phyloP scores from a whole-genome alignment of 2,888 invertebrate species.

The Esperia sulphurella region DNA sequence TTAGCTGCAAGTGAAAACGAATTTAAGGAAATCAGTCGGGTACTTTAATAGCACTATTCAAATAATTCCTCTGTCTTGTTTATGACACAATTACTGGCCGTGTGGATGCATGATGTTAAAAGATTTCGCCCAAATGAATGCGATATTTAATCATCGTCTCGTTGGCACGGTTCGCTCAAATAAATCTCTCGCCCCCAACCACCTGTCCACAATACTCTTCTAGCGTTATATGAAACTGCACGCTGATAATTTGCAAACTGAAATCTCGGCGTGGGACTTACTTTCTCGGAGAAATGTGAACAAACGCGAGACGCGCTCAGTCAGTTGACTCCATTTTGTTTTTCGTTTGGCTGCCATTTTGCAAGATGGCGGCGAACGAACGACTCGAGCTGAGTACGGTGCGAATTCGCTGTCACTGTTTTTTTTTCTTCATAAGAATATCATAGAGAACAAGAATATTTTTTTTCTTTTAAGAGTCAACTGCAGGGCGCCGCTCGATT shows the following conservation, averaged over 20 bases:
- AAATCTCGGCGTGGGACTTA: constrained; percentile 41
- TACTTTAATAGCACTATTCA: too few relatives aligned
- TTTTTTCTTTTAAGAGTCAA: constrained; percentile 42
- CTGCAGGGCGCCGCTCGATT: constrained; percentile 37
- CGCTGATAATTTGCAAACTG: constrained; percentile 17
- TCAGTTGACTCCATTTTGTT: constrained; percentile 43
- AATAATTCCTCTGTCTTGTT: too few relatives aligned
- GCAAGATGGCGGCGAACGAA: constrained; percentile 59
- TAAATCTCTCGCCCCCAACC: constrained; percentile 28
- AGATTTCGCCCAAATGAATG: too few relatives aligned
- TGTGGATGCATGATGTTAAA: too few relatives aligned
- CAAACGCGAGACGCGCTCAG: constrained; percentile 29
- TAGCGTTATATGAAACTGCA: constrained; percentile 23
- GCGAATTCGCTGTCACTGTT: constrained; percentile 60
- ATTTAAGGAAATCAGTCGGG: too few relatives aligned
- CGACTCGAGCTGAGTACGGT: constrained; percentile 61
- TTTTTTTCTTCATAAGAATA: constrained; percentile 42
- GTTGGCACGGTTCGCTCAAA: constrained; percentile 23
- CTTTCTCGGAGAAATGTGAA: constrained; percentile 32
- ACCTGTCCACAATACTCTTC: constrained; percentile 55
- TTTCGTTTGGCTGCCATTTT: constrained; percentile 43
- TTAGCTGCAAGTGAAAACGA: too few relatives aligned
- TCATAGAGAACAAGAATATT: too few relatives aligned
- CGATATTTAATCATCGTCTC: neutral
- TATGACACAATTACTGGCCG: too few relatives aligned